phyloP scores from a whole-genome alignment of 1,140 invertebrate species.

The Drusus annulatus region DNA sequence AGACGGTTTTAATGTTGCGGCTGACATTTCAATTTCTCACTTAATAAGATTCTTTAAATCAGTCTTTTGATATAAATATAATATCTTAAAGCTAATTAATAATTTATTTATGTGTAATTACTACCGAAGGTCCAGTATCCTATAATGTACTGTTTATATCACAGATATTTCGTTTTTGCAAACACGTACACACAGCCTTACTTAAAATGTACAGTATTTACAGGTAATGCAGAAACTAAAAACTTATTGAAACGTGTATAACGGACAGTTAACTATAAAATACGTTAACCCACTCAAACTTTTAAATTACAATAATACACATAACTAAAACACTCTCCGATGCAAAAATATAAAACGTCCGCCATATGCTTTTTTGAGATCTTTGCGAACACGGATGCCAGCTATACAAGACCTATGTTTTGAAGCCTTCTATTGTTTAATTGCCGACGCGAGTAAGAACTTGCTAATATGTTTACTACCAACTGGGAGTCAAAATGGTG shows the following conservation, averaged over 20 bases:
- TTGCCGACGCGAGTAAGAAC: too few relatives aligned
- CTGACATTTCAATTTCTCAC: conserved; percentile 69
- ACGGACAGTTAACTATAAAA: conserved; percentile 70
- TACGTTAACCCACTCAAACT: conserved; percentile 70
- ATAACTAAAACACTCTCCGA: conserved; percentile 72
- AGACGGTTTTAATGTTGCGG: conserved; percentile 60
- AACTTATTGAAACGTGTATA: conserved; percentile 72
- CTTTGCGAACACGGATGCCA: conserved; percentile 60
- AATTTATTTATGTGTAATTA: conserved; percentile 48
- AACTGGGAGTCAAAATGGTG: too few relatives aligned
- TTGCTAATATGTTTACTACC: too few relatives aligned
- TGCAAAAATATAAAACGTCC: conserved; percentile 74
- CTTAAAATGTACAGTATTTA: conserved; percentile 48
- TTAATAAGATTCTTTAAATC: conserved; percentile 39
- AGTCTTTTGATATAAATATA: conserved; percentile 51
- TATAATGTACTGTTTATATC: conserved; percentile 72
- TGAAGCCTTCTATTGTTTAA: conserved; percentile 15
- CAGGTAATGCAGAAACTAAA: conserved; percentile 62
- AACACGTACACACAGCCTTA: conserved; percentile 66
- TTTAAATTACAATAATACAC: conserved; percentile 67
- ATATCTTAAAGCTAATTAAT: conserved; percentile 50
- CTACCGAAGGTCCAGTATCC: conserved; percentile 47
- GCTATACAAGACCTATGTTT: neutral
- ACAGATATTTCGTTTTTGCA: conserved; percentile 73
- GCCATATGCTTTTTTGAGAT: conserved; percentile 72